Base-by-base conservation (phyloP, 2,888 invertebrate genomes). In the Trichacis sp. region DNA sequence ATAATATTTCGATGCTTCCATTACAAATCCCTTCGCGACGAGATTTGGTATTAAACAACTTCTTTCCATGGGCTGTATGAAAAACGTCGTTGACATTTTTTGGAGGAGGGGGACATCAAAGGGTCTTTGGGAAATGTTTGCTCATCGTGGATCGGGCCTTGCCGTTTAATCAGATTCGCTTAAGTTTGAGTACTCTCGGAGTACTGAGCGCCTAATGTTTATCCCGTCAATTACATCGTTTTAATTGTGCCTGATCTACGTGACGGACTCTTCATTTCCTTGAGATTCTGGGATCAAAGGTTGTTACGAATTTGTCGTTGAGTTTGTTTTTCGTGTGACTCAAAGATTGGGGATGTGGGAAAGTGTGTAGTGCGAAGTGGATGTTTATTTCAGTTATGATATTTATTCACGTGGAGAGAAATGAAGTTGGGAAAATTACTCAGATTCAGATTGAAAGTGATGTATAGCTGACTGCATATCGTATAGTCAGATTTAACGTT, bases 1-100 rank as follows among this genome's bases (percentile, higher is more conserved):
- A 48, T 38, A 49, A 53, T 56, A 56, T 65, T 60, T 48, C 40
- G 43, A 43, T 47, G 55, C 54, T 45, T 45, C 9, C 2, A 6
- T 8, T n/a, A 19, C 2, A 20, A 45, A 45, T 45, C 45, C 20
- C 18, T 45, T 45, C 2, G 18, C 20, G 20, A 45, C 14, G 20
- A 19, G n/a, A 45, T 45, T 45, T 12, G 9, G 18, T 19, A n/a
- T 45, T 11, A 9, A 11, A 15, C 11, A 18, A 45, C n/a, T 45
- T 42, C 14, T 42, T 17, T 8, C 18, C 11, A 29, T 29, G 29
- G 9, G 9, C 9, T 6, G 6, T 29, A 6, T 6, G 6, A 29
- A 29, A 29, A 29, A 9, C 9, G 6, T 6, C 29, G 29, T 9
- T 29, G 9, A 29, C 29, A 29, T 29, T 6, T 29, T 6, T 29